Conservation (phyloP, 2,888 invertebrate species). For the Drosophila paranaensis region DNA sequence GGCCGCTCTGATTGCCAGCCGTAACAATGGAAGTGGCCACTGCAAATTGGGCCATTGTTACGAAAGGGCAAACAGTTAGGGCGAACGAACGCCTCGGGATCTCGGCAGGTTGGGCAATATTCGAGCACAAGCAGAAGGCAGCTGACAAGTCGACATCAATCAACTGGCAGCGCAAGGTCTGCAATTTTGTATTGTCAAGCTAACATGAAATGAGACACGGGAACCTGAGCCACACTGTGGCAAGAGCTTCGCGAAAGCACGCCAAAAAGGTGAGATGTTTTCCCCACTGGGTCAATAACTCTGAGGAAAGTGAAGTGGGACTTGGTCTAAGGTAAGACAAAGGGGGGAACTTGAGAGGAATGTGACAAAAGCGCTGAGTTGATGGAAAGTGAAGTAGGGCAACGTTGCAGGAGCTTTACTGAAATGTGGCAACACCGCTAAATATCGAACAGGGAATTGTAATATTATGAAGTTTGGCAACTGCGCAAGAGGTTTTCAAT, state of each 20-base stretch:
- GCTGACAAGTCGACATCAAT: conserved; percentile 70
- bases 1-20: conserved; percentile 4
- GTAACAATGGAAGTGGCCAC: conserved; percentile 28
- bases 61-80: not conserved
- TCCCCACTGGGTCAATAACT: not conserved
- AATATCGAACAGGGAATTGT: not conserved
- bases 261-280: not conserved
- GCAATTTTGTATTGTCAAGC: conserved; percentile 40
- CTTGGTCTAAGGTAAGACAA: no score
- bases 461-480: not conserved
- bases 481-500: not conserved
- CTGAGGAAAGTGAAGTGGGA: not conserved
- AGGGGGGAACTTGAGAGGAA: not conserved
- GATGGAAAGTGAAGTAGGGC: no score
- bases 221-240: conserved; percentile 12
- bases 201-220: conserved; percentile 35
- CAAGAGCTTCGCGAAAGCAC: not conserved
- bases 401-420: not conserved
- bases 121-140: conserved; percentile 35
- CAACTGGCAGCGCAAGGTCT: conserved; percentile 55
- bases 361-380: not conserved
- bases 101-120: conserved; percentile 6
- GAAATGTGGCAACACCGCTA: not conserved
- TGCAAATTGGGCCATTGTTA: conserved; percentile 39
- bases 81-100: not conserved